Base-by-base conservation (phyloP, 2,888 invertebrate species). In the Lochmaea crataegi region DNA sequence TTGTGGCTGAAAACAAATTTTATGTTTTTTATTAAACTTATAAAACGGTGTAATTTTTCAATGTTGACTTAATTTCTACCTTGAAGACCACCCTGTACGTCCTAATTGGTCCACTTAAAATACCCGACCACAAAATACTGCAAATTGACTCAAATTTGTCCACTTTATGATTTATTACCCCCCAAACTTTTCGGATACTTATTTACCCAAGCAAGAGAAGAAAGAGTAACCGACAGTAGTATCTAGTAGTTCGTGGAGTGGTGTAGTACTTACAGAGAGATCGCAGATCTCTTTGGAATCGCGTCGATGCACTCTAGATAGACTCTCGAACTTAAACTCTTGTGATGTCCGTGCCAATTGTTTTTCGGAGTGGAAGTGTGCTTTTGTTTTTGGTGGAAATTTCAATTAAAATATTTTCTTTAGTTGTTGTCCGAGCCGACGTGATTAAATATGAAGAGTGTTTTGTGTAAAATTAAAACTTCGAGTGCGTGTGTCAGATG, bases 71-170 rank as follows among this genome's bases (percentile, higher is more conserved):
- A 53, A 53, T 16, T 53, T 32, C 32, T 58, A 32, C 32, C 14
- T 58, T 14, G 32, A n/a, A 58, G 58, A 58, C 58, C 58, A 58
- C 58, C 58, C 58, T 58, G 58, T 58, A 58, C 57, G 58, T 58
- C 53, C 58, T 58, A 58, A 58, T 58, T 58, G 58, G 58, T 58
- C 58, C 70, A 64, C 70, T 70, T 70, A 70, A 70, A 51, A 38
- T 68, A 41, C 53, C 68, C 68, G 68, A 18, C 68, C 51, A 57
- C 45, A 67, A 72, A 68, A 57, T 60, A 60, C 68, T 32, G 73
- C 68, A 73, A 72, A 72, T 72, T 72, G 72, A 72, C 48, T 68
- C 68, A 68, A 72, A 73, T 73, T 73, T 64, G 73, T 69, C 73
- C 65, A 73, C 63, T 69, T 14, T 45, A 69, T 69, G 73, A 73